phyloP scores from a whole-genome alignment of 2,113 vertebrate species.

The Balaenoptera acutorostrata region DNA sequence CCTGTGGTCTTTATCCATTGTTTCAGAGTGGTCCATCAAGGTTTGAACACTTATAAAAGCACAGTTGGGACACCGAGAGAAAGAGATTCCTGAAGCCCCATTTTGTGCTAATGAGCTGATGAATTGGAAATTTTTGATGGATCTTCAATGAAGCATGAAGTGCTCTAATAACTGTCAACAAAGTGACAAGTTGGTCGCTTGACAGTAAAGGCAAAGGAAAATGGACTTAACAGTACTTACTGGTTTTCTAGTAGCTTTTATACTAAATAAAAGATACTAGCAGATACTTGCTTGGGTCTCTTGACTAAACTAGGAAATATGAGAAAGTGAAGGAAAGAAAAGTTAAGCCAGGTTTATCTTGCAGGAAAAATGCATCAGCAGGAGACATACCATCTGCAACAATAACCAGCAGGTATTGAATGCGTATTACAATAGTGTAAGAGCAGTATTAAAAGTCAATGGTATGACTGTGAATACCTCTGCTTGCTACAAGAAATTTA shows the following conservation, averaged over 20 bases:
- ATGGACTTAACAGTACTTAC: background rate
- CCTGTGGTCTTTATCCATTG: background rate
- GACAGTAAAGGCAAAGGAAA: conserved; percentile 38
- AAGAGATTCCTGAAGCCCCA: conserved; percentile 17
- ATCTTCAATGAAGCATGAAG: conserved; percentile 25
- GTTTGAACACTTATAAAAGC: conserved; percentile 8
- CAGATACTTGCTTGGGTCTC: background rate
- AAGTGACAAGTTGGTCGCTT: conserved; percentile 1
- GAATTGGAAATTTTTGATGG: conserved; percentile 32
- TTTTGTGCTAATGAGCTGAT: conserved; percentile 47
- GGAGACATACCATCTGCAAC: background rate
- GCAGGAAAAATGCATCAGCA: background rate
- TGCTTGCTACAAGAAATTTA: conserved; percentile 3
- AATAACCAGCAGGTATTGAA: background rate
- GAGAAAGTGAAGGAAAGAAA: conserved; percentile 4
- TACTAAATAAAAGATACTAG: background rate
- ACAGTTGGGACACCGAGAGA: background rate
- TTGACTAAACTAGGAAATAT: conserved; percentile 17
- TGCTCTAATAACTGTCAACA: conserved; percentile 31
- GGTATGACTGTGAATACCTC: background rate
- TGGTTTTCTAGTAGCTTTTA: conserved; percentile 33
- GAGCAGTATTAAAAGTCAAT: conserved; percentile 23
- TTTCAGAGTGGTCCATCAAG: background rate
- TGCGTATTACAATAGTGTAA: background rate
- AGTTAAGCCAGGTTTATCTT: background rate